Conservation (phyloP, 2,888 invertebrate genomes). For the Stenodema calcarata region DNA sequence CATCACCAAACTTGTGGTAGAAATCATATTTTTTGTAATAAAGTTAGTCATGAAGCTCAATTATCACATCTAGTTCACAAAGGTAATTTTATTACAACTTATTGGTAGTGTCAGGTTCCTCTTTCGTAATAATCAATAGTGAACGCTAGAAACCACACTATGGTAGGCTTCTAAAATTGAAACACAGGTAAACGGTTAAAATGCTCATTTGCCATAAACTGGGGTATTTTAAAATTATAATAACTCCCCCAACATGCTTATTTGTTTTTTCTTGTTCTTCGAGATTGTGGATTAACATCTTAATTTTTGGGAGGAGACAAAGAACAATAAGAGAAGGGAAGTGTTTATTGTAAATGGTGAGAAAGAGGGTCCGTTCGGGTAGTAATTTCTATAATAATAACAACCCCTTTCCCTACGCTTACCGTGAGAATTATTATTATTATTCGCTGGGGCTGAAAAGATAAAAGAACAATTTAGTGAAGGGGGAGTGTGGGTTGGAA, state of each 20-base stretch:
- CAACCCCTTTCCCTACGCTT: slow-evolving; percentile 25
- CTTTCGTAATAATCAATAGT: too few species aligned
- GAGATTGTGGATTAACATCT: slow-evolving; percentile 35
- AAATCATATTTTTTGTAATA: too few species aligned
- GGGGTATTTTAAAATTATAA: neutral
- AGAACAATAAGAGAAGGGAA: slow-evolving; percentile 39
- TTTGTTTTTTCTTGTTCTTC: neutral
- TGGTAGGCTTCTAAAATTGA: too few species aligned
- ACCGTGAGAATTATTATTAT: slow-evolving; percentile 45
- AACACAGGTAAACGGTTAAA: neutral
- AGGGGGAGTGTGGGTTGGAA: slow-evolving; percentile 26
- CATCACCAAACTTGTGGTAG: too few species aligned
- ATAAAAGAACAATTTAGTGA: slow-evolving; percentile 49
- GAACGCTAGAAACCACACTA: too few species aligned
- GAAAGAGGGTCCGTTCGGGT: neutral
- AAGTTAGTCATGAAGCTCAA: too few species aligned
- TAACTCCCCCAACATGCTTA: neutral
- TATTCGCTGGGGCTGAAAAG: slow-evolving; percentile 49
- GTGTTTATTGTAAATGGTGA: slow-evolving; percentile 44
- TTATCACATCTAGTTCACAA: too few species aligned
- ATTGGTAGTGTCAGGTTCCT: too few species aligned
- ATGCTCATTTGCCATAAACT: neutral
- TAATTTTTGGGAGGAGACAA: slow-evolving; percentile 32
- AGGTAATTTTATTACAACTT: too few species aligned
- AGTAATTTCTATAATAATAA: slow-evolving; percentile 49